Base-by-base conservation (phyloP, 2,797 vertebrate genomes). In the Triplophysa bombifrons region DNA sequence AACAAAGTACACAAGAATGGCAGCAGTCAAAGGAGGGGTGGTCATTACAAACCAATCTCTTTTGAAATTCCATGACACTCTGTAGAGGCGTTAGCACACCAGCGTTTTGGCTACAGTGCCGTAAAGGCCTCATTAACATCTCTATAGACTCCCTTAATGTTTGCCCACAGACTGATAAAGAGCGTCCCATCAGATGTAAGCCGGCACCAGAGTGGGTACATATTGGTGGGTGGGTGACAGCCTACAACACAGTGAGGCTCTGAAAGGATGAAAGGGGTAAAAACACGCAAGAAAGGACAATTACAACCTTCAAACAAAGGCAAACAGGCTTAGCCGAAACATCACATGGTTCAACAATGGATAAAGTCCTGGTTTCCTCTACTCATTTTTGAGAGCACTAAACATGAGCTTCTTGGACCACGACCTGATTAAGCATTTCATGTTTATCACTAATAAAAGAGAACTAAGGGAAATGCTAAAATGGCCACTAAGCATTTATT, bases 381-480 rank as follows among this genome's bases (percentile, higher is more conserved):
- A 61, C 56, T 74, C 25, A 68, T 80, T 80, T 30, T 67, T 38
- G 22, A 73, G n/a, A 58, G 50, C 60, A 41, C 34, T 30, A 14
- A 67, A 80, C 71, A 50, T 11, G 5, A 55, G 14, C 8, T 67
- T 63, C 46, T 67, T 19, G 20, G 41, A 65, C 44, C 13, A 71
- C 6, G 5, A 65, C 38, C 92, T 93, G 93, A 94, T 95, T 93
- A 94, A 92, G 90, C 91, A 63, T 93, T 94, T 95, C 94, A 95
- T 95, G 93, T 94, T 95, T 93, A 95, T 92, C 91, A 90, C 92
- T 91, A 91, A 91, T 90, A 90, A 90, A 53, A 16, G 30, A 66
- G 22, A 78, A 53, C 41, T 9, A 12, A 10, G 55, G 46, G 53
- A 38, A 66, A 69, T 0, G 34, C 64, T 34, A 38, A 25, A 44